Evolutionary conservation across 2,113 vertebrate genomes (phyloP).

Genomic region (Nycticryphes semicollaris): DNA sequence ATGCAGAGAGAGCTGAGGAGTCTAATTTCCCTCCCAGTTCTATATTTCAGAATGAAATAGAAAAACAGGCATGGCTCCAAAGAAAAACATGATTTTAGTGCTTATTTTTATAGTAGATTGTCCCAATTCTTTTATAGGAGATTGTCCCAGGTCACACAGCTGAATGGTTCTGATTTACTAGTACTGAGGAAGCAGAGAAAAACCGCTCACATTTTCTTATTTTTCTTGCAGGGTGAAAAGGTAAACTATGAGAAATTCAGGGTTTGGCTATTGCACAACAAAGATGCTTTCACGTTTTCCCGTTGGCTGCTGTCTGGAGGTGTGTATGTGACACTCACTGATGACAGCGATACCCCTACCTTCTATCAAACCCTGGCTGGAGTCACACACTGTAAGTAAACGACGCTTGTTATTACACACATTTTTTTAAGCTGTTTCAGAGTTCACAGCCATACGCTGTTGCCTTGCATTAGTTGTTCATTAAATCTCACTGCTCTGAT

Average conservation of each 20-base stretch:
- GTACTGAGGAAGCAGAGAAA: background rate
- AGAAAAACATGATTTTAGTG: background rate
- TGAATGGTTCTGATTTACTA: slow-evolving; percentile 1
- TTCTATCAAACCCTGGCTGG: slow-evolving; percentile 99
- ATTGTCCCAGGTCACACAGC: background rate
- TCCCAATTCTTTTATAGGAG: background rate
- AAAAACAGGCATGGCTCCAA: slow-evolving; percentile 4
- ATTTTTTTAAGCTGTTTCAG: background rate
- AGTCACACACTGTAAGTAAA: slow-evolving; percentile 95
- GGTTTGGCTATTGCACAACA: slow-evolving; percentile 94
- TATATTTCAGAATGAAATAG: background rate
- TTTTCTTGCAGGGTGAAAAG: slow-evolving; percentile 87
- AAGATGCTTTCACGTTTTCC: slow-evolving; percentile 96
- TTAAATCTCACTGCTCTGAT: background rate
- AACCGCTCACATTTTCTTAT: background rate
- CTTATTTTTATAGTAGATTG: background rate
- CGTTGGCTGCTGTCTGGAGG: slow-evolving; percentile 96
- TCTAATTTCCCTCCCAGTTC: slow-evolving; percentile 3
- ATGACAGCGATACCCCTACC: slow-evolving; percentile 97
- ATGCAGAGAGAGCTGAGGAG: background rate
- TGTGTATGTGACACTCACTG: slow-evolving; percentile 95
- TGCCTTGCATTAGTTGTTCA: background rate
- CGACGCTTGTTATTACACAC: fast-evolving
- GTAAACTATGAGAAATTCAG: slow-evolving; percentile 97
- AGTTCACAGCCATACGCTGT: background rate